These are phyloP conservation scores for Megatriorchis doriae DNA, from an alignment of 2,113 vertebrate genomes.

Conservation along the genomic window DNA sequence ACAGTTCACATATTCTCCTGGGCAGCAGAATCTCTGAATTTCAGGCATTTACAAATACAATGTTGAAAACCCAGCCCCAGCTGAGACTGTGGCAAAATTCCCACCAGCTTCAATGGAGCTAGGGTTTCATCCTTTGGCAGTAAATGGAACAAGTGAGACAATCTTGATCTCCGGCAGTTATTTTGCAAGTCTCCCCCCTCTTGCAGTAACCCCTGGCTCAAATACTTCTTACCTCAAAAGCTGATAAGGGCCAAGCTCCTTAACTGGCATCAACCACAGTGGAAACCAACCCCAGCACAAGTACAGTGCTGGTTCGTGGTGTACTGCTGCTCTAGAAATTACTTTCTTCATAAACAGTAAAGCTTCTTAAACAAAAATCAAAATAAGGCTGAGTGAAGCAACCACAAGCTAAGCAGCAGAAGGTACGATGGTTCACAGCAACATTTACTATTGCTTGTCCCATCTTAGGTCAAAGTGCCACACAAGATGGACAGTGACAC, in stretches of 20 bases:
- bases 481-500: fast-evolving
- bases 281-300: background rate
- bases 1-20: background rate
- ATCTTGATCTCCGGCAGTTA: background rate
- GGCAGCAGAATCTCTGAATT: background rate
- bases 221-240: background rate
- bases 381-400: background rate
- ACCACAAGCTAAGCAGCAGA: fast-evolving
- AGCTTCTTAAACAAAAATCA: background rate
- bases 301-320: background rate
- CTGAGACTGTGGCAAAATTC: background rate
- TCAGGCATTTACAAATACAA: background rate
- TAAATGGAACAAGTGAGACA: background rate
- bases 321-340: background rate
- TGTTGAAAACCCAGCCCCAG: background rate
- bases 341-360: background rate
- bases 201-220: background rate
- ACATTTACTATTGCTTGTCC: background rate
- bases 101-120: background rate
- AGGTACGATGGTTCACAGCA: background rate
- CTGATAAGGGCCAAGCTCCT: background rate
- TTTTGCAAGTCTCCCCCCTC: background rate
- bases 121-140: background rate
- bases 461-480: background rate
- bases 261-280: background rate